These are phyloP conservation scores for Sphenodon punctatus DNA, from an alignment of 2,797 vertebrate genomes.

Conservation along the genomic window DNA sequence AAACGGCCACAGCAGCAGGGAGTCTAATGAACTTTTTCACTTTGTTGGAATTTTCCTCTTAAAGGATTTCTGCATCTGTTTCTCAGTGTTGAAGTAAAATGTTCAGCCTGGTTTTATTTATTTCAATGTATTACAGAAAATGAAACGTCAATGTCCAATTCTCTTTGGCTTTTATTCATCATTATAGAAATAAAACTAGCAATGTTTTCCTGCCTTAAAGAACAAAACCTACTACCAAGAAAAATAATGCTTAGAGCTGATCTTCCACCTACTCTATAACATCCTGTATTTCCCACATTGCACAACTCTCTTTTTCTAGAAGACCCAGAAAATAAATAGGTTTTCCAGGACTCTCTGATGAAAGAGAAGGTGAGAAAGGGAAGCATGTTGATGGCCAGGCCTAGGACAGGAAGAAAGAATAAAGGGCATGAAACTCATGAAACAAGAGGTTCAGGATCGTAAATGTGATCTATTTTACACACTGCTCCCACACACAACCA, in stretches of 20 bases:
- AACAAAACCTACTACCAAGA: neutral
- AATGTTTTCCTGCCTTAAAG: neutral
- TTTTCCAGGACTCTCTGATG: neutral
- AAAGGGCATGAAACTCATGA: too few species aligned
- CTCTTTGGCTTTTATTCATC: neutral
- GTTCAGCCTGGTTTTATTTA: neutral
- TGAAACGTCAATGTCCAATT: neutral
- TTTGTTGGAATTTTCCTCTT: neutral
- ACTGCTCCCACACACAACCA: too few species aligned
- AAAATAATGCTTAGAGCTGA: neutral
- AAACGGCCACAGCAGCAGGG: neutral
- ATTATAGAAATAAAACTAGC: neutral
- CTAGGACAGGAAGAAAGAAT: too few species aligned
- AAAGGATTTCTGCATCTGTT: neutral
- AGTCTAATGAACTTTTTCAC: neutral
- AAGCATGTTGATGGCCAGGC: too few species aligned
- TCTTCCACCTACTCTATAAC: neutral
- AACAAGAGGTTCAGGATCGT: too few species aligned
- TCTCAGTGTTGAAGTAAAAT: neutral
- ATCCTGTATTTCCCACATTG: neutral
- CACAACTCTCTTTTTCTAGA: neutral
- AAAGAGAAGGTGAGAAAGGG: too few species aligned
- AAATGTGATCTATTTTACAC: too few species aligned
- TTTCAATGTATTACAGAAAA: conserved; percentile 3
- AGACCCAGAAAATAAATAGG: neutral